A percentile compares a stretch with the other conserved stretches of the same genome.
These are phyloP conservation scores for Scomber scombrus DNA, from an alignment of 2,113 vertebrate genomes.

Conservation along the genomic window DNA sequence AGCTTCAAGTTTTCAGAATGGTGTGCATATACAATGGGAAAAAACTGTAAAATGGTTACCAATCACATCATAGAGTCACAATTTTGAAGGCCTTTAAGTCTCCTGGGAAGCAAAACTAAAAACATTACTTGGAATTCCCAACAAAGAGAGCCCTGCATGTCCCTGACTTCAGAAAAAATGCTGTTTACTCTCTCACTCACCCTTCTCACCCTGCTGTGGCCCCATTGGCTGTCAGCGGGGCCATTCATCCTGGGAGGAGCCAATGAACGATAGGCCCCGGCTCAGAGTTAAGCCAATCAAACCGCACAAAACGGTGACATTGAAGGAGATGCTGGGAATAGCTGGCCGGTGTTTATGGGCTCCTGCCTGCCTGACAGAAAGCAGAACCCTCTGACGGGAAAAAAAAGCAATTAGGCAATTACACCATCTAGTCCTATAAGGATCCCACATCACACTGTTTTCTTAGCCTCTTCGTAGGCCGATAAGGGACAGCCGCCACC, in stretches of 20 bases:
- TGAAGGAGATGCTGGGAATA: slow-evolving; percentile 79
- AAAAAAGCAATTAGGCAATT: slow-evolving; percentile 88
- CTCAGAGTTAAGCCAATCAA: slow-evolving; percentile 74
- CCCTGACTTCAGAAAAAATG: slow-evolving; percentile 66
- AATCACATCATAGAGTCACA: neutral
- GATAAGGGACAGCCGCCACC: slow-evolving; percentile 77
- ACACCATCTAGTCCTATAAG: slow-evolving; percentile 78
- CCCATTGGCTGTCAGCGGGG: slow-evolving; percentile 81
- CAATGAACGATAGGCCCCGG: slow-evolving; percentile 71
- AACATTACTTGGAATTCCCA: slow-evolving; percentile 51
- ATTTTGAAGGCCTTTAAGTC: slow-evolving; percentile 11
- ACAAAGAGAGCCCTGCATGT: slow-evolving; percentile 32
- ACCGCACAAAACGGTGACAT: slow-evolving; percentile 58
- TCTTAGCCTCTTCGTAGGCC: slow-evolving; percentile 78
- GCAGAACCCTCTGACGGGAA: slow-evolving; percentile 78
- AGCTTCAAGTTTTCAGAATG: too few species aligned
- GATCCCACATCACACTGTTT: slow-evolving; percentile 81
- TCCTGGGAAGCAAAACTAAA: slow-evolving; percentile 48
- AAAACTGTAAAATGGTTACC: neutral
- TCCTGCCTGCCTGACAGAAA: slow-evolving; percentile 83
- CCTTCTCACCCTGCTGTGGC: slow-evolving; percentile 77
- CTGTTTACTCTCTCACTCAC: slow-evolving; percentile 69
- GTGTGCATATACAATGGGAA: too few species aligned
- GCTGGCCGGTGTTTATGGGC: slow-evolving; percentile 78
- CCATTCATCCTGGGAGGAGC: slow-evolving; percentile 79